Conservation (phyloP, 2,113 vertebrate species). For the Eubucco bourcierii region DNA sequence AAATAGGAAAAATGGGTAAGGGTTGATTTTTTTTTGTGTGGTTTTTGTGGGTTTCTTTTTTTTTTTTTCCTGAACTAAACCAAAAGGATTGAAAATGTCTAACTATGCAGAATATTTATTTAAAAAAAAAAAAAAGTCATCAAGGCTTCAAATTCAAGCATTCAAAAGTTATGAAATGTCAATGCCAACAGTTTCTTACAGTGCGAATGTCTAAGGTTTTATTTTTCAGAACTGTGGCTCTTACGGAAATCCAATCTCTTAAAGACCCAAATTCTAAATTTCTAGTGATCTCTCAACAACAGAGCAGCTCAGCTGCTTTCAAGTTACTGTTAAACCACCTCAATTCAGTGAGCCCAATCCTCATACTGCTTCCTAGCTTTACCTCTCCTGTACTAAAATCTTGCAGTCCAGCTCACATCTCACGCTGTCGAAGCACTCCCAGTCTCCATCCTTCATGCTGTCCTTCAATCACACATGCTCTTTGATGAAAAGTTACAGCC, state of each 20-base stretch:
- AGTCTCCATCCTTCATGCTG: neutral
- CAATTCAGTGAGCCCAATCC: neutral
- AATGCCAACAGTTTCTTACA: neutral
- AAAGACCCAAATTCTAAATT: neutral
- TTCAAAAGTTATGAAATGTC: neutral
- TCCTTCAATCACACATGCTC: neutral
- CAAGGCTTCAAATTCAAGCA: neutral
- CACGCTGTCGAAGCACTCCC: fast-evolving
- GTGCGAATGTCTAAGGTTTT: neutral
- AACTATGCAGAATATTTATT: neutral
- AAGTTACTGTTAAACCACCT: neutral
- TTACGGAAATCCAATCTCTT: neutral
- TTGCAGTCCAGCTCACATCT: neutral
- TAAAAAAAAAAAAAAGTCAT: neutral
- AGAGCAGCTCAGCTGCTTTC: neutral
- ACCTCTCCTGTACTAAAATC: neutral
- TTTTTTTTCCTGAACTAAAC: neutral
- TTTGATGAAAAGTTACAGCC: neutral
- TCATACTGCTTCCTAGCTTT: neutral
- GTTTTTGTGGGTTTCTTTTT: neutral
- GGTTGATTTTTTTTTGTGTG: neutral
- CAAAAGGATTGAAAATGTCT: neutral
- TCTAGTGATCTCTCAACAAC: neutral
- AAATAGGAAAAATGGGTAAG: neutral
- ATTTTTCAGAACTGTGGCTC: neutral